A percentile compares a stretch with the other conserved stretches of the same genome.
Conservation (phyloP, 2,113 vertebrate species). For the Halichoerus grypus region DNA sequence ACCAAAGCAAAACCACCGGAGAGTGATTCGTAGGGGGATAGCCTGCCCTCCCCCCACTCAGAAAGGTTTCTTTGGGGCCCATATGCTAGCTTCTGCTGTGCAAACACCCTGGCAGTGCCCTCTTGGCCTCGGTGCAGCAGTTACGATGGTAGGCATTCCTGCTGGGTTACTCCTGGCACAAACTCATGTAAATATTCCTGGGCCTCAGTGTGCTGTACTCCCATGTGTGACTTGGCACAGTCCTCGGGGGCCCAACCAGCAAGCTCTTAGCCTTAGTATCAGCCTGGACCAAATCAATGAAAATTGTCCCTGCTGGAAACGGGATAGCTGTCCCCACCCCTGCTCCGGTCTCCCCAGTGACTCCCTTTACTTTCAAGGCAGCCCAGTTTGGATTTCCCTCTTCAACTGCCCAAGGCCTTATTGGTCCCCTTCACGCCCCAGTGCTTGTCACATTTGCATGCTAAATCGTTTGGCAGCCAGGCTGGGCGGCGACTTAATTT, state of each 20-base stretch:
- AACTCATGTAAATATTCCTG: background rate
- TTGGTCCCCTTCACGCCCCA: constrained; percentile 39
- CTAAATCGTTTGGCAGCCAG: constrained; percentile 56
- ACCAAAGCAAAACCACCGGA: background rate
- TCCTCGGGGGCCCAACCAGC: background rate
- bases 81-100: background rate
- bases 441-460: constrained; percentile 22
- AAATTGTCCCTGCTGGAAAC: constrained; percentile 58
- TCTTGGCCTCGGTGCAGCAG: background rate
- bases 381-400: constrained; percentile 64
- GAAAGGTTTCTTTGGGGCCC: background rate
- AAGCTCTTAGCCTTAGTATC: constrained; percentile 39
- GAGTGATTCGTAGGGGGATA: background rate
- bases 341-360: background rate
- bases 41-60: background rate
- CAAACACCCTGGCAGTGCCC: background rate
- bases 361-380: constrained; percentile 47
- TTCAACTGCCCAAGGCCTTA: constrained; percentile 50
- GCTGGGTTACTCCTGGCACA: background rate
- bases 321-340: constrained; percentile 23
- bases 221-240: constrained; percentile 71
- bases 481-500: constrained; percentile 64
- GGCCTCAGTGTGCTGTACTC: constrained; percentile 49
- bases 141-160: background rate
- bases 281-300: constrained; percentile 73